Evolutionary conservation across 1,140 invertebrate genomes (phyloP), one percentile per base, ranked within the genome.

Genomic region (Drosophila equinoxialis): DNA sequence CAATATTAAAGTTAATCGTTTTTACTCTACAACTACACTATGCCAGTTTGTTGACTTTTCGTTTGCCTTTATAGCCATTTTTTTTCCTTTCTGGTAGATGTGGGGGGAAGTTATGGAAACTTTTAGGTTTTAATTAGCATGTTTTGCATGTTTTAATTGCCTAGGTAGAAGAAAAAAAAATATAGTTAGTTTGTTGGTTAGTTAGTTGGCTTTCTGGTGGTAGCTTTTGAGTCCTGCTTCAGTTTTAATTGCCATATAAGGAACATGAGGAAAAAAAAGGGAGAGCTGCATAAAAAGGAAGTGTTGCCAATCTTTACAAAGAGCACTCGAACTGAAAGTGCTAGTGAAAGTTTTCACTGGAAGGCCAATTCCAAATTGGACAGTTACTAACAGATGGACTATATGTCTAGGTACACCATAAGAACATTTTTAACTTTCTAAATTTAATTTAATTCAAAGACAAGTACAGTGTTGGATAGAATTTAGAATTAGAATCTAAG

Each of bases 81-180:
- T 63, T 69, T 63, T 13, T 48, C 39, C 42, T 59, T 6, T 10
- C 45, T 63, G 23, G 17, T 57, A 39, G 23, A 37, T 57, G 51
- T 41, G 65, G 11, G 57, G 6, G 6, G 8, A 58, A 10, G 64
- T 6, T 7, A 6, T 20, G 13, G 33, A 5, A 23, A 20, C 51
- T 48, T 54, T 51, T 17, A 72, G 64, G 66, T 77, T 81, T 77
- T 74, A 68, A 75, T 68, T 68, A 75, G 26, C 41, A n/a, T 68
- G 71, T 48, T 74, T 68, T 68, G 33, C 39, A 33, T 58, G 41
- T 57, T 67, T 57, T 35, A 67, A 55, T 68, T 20, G 17, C 26
- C 39, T 14, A 30, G 51, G 54, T 58, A 58, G 14, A 55, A 30
- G 37, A 58, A 39, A 59, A 59, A 58, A 30, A 55, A 30, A 26